phyloP scores from a whole-genome alignment of 2,797 vertebrate genomes.

The Erethizon dorsatum region DNA sequence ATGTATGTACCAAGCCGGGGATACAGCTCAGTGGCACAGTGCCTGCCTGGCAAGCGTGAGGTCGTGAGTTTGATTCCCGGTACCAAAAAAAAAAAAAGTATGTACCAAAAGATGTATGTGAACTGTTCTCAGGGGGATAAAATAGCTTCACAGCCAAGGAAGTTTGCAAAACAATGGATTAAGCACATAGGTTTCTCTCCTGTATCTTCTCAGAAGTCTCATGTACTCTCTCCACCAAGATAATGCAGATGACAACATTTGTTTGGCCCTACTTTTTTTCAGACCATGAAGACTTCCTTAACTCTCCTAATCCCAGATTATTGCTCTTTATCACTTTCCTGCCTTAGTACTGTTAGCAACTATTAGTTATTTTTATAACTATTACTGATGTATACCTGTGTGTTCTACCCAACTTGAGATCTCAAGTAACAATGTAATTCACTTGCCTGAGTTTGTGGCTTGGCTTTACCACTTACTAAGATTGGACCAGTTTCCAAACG shows the following conservation, averaged over 20 bases:
- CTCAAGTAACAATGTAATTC: neutral
- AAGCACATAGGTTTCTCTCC: neutral
- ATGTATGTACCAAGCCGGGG: neutral
- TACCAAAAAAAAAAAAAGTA: neutral
- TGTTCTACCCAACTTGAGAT: neutral
- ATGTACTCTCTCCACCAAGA: neutral
- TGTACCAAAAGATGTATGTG: neutral
- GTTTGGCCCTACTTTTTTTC: neutral
- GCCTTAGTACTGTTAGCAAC: neutral
- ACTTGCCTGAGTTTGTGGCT: neutral
- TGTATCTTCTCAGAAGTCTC: neutral
- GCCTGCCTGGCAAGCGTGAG: too few relatives aligned
- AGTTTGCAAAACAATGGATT: neutral
- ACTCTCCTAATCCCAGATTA: neutral
- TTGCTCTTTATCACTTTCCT: neutral
- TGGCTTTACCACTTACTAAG: neutral
- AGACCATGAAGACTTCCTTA: neutral
- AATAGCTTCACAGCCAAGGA: neutral
- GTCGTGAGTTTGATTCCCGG: too few relatives aligned
- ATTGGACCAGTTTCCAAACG: neutral
- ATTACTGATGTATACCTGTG: neutral
- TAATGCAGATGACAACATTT: fast-evolving
- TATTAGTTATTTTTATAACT: neutral
- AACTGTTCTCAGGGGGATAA: neutral
- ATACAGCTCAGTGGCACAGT: too few relatives aligned